Base-by-base conservation (phyloP, 2,113 vertebrate species). In the Casuarius casuarius region DNA sequence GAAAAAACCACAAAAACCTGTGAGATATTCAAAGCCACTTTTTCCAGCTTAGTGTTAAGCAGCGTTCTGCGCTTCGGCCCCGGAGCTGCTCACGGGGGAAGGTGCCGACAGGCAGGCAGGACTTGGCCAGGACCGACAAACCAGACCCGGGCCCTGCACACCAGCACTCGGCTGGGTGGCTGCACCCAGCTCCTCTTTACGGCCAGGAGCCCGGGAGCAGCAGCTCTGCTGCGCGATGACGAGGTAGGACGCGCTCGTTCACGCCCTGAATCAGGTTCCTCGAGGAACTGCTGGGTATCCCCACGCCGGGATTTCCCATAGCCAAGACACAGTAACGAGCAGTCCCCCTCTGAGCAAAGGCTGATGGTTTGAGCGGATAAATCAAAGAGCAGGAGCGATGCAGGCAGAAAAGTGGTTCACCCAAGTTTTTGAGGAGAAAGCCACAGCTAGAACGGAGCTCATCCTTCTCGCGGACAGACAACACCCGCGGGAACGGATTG, bases 1-100 rank as follows among this genome's bases (percentile, higher is more conserved):
- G 2, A 2, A 15, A 2, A 25, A 65, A 16, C 16, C 2, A 12
- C 3, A 9, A 7, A 54, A 9, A 59, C 5, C 10, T 3, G 7
- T 58, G 14, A 62, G 49, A 71, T 11, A 62, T 48, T 12, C 61
- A 70, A 40, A 40, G 49, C 46, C 72, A 29, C 10, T 22, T 65
- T 23, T 87, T 28, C 33, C 33, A 46, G 38, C 4, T 33, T 59
- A 33, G 31, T 20, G 0, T 1, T 26, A 22, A 1, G 8, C 71
- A 74, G 26, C n/a, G 3, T 2, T 5, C 29, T 9, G 46, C 19
- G 46, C 46, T 48, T 48, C 46, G 19, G 19, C 46, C 18, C 46
- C 46, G 18, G 46, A 48, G 46, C 46, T 48, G 46, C 46, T 19
- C 46, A 19, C 18, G 4, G 46, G 18, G 46, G 46, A 48, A 48